A percentile compares a stretch with the other conserved stretches of the same genome.
These are phyloP conservation scores for Pinna nobilis DNA, from an alignment of 1,140 invertebrate species.

Conservation along the genomic window DNA sequence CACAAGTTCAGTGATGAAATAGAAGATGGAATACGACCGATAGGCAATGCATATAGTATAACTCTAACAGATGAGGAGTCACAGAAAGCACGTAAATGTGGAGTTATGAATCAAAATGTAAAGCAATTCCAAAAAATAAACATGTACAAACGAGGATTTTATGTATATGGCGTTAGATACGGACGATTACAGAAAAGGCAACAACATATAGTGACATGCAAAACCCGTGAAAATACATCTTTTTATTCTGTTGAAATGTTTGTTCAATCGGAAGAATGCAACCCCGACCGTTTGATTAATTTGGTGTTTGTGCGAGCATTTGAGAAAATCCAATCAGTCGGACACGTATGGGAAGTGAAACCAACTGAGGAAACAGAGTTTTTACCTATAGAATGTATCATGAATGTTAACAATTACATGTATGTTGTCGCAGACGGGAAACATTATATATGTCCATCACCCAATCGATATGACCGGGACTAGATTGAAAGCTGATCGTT, in stretches of 20 bases:
- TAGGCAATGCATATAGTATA: slow-evolving; percentile 16
- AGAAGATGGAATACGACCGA: slow-evolving; percentile 33
- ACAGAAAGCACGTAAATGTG: slow-evolving; percentile 16
- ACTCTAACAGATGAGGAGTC: not conserved
- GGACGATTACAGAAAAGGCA: slow-evolving; percentile 34
- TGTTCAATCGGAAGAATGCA: slow-evolving; percentile 29
- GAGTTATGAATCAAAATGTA: slow-evolving; percentile 20
- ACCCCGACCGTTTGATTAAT: not conserved
- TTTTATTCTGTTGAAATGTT: slow-evolving; percentile 30
- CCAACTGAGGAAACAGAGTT: not conserved
- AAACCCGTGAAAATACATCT: not conserved
- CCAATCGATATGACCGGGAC: not conserved
- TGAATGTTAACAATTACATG: slow-evolving; percentile 43
- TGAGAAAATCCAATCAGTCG: slow-evolving; percentile 22
- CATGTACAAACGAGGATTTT: slow-evolving; percentile 43
- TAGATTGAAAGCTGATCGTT: too few relatives aligned
- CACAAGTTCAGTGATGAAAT: slow-evolving; percentile 22
- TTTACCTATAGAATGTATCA: slow-evolving; percentile 16
- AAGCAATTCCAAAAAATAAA: slow-evolving; percentile 30
- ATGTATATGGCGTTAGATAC: slow-evolving; percentile 28
- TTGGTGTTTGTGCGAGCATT: slow-evolving; percentile 26
- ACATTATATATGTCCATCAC: slow-evolving; percentile 35
- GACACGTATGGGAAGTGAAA: slow-evolving; percentile 34
- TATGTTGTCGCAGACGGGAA: slow-evolving; percentile 9
- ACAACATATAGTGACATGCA: slow-evolving; percentile 30